Conservation (phyloP, 1,140 invertebrate species). For the Zaprionus inermis region DNA sequence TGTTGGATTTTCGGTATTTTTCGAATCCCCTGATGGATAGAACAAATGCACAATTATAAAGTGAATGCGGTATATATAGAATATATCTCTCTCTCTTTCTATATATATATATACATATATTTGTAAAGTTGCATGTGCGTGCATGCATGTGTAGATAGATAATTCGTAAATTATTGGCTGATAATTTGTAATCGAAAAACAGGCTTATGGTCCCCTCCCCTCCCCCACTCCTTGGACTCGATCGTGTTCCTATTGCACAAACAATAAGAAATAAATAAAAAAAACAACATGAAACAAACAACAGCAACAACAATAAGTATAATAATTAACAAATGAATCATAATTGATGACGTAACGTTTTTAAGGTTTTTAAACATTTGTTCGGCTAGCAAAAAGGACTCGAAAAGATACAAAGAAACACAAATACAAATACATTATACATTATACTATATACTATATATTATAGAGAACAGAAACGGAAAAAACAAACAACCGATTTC, state of each 20-base stretch:
- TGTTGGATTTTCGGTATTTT: background rate
- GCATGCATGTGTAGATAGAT: constrained; percentile 2
- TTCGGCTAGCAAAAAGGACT: constrained; percentile 4
- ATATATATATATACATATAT: background rate
- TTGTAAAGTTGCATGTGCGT: constrained; percentile 1
- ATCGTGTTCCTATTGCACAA: constrained; percentile 5
- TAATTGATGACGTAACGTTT: background rate
- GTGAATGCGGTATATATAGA: constrained; percentile 1
- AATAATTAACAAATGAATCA: background rate
- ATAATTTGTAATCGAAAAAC: constrained; percentile 6
- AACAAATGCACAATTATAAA: constrained; percentile 1
- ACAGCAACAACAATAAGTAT: constrained; percentile 1
- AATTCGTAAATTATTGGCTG: constrained; percentile 5
- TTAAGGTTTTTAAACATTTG: constrained; percentile 6
- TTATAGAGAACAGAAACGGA: background rate
- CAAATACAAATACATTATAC: no score
- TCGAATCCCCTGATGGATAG: background rate
- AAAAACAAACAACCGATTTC: background rate
- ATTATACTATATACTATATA: no score
- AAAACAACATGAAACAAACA: background rate
- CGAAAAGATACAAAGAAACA: background rate
- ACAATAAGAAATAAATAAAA: background rate
- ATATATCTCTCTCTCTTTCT: background rate
- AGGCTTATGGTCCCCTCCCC: background rate
- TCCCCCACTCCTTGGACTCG: background rate